Evolutionary conservation across 2,113 vertebrate genomes (phyloP), one percentile per base, ranked within the genome.

Genomic region (Salvator merianae): DNA sequence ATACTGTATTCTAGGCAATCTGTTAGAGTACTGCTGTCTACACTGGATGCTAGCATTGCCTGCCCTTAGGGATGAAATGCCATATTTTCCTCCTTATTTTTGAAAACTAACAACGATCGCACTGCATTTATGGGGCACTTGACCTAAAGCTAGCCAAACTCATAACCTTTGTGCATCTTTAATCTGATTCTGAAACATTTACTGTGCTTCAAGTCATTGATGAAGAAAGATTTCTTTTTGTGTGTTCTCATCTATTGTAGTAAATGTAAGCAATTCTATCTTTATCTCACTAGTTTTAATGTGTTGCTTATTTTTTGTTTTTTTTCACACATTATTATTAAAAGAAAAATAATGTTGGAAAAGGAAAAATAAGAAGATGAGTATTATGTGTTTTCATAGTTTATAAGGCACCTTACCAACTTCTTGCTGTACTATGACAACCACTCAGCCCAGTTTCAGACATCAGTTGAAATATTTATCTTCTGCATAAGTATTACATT

Each of bases 1-100:
- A 84, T 79, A 90, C 87, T 87, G 62, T 89, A 93, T 87, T 88
- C 83, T 88, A 90, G 81, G 92, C 88, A 84, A 86, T 86, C 87
- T 82, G 89, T 86, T 81, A 88, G 89, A 89, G 73, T 4, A 74
- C 74, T 68, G 43, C 22, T 13, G 34, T 20, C 34, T 40, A 24
- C 26, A 73, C 3, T 43, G 53, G 76, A 88, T 87, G 72, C 47
- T 78, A 59, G 43, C 70, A 26, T 81, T 87, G 87, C 75, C 86
- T 73, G 50, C 62, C 62, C 14, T 1, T 84, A 43, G 59, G 34
- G 34, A 18, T 9, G n/a, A 63, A 22, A 36, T 89, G 68, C 32
- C 9, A 7, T 14, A 16, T 63, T 2, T 75, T 53, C 9, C 26
- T 84, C 69, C 4, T 12, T 76, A 83, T 43, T 38, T 10, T 26